Evolutionary conservation across 2,113 vertebrate genomes (phyloP).

Genomic region (Saccopteryx leptura): DNA sequence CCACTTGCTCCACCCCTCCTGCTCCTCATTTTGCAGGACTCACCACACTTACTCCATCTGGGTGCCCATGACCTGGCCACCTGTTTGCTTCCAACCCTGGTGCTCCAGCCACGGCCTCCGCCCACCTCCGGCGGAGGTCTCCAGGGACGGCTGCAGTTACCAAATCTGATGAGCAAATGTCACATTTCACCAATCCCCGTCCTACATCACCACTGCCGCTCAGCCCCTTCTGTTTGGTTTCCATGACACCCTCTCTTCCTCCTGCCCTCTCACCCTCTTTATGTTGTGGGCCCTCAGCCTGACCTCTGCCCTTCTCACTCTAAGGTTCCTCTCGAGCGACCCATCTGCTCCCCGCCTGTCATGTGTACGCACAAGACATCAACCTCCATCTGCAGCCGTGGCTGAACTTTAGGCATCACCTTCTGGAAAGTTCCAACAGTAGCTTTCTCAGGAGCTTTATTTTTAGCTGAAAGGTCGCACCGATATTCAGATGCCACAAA

Average conservation of each 20-base stretch:
- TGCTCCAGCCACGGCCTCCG: rapidly evolving
- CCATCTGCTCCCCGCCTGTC: neutral
- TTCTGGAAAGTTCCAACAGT: neutral
- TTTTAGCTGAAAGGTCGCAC: neutral
- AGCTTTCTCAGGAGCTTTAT: neutral
- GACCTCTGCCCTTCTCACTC: neutral
- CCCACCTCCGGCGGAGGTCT: neutral
- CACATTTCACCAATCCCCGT: rapidly evolving
- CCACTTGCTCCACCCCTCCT: neutral
- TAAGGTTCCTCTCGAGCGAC: neutral
- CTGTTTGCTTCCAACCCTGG: too few relatives aligned
- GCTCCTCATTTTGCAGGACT: neutral
- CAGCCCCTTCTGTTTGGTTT: too few relatives aligned
- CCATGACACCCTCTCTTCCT: neutral
- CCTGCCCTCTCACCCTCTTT: neutral
- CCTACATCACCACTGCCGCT: rapidly evolving
- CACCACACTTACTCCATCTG: neutral
- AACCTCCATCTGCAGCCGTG: neutral
- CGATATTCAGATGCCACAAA: neutral
- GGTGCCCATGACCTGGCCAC: neutral
- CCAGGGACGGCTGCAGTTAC: neutral
- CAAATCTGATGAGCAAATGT: neutral
- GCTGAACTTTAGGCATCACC: too few relatives aligned
- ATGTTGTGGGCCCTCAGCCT: neutral
- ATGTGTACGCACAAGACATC: rapidly evolving